Conservation (phyloP, 2,797 vertebrate species). For the Sebastes taczanowskii region DNA sequence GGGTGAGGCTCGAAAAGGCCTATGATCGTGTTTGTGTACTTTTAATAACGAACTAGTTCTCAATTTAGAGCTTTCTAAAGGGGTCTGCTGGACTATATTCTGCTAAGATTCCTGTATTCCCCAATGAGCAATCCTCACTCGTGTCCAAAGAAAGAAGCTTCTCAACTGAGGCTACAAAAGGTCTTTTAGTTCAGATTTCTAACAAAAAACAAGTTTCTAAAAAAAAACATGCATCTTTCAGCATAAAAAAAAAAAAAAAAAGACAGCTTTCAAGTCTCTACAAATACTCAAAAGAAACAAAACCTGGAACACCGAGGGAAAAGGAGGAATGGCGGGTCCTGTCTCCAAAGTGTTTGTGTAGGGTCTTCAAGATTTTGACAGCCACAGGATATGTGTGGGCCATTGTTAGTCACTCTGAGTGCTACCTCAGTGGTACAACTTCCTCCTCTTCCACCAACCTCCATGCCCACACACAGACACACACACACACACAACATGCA, state of each 20-base stretch:
- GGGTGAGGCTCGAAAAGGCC: not conserved
- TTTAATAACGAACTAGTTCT: not conserved
- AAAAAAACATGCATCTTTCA: slow-evolving; percentile 41
- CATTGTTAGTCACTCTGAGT: slow-evolving; percentile 78
- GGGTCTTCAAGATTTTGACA: slow-evolving; percentile 72
- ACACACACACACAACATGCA: not conserved
- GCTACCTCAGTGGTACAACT: slow-evolving; percentile 70
- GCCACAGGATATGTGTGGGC: slow-evolving; percentile 80
- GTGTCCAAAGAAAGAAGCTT: not conserved
- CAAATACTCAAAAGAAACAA: slow-evolving; percentile 60
- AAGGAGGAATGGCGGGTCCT: slow-evolving; percentile 17
- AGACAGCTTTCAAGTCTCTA: slow-evolving; percentile 41
- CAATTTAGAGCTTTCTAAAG: not conserved
- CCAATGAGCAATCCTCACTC: not conserved
- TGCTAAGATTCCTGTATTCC: not conserved
- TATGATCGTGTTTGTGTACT: slow-evolving; percentile 3
- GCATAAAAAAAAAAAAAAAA: slow-evolving; percentile 1
- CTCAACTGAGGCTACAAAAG: not conserved
- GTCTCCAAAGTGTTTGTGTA: slow-evolving; percentile 68
- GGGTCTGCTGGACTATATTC: not conserved
- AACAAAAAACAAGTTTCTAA: slow-evolving; percentile 27
- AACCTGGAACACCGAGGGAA: slow-evolving; percentile 62
- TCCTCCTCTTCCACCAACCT: slow-evolving; percentile 69
- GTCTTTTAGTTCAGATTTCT: slow-evolving; percentile 4
- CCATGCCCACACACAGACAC: slow-evolving; percentile 35